phyloP scores from a whole-genome alignment of 2,113 vertebrate genomes.

The Chiloscyllium plagiosum region DNA sequence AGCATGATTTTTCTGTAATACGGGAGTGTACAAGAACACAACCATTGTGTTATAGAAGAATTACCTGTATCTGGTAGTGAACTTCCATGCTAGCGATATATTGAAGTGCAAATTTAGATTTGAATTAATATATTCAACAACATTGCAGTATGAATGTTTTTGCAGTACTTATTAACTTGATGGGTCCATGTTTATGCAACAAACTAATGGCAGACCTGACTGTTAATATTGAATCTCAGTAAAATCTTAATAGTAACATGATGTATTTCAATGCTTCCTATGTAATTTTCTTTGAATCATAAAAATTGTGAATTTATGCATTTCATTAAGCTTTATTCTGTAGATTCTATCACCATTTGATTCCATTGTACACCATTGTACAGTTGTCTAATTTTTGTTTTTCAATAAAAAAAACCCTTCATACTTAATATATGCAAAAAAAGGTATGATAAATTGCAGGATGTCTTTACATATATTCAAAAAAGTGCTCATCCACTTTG shows the following conservation, averaged over 20 bases:
- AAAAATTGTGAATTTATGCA: neutral
- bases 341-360: neutral
- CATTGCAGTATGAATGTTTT: neutral
- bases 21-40: too few species aligned
- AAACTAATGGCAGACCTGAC: neutral
- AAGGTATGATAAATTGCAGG: neutral
- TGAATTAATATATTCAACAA: neutral
- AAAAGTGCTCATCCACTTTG: too few species aligned
- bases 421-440: neutral
- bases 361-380: neutral
- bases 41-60: too few species aligned
- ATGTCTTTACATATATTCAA: neutral
- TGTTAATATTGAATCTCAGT: neutral
- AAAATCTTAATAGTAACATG: neutral
- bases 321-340: neutral
- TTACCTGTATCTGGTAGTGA: too few species aligned
- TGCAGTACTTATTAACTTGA: neutral
- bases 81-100: neutral
- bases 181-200: neutral
- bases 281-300: neutral
- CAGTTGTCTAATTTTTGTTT: slow-evolving; percentile 1
- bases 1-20: too few species aligned
- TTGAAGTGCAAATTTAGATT: neutral
- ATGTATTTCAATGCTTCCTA: neutral
- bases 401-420: neutral